Conservation (phyloP, 2,797 vertebrate species). For the Falco columbarius region DNA sequence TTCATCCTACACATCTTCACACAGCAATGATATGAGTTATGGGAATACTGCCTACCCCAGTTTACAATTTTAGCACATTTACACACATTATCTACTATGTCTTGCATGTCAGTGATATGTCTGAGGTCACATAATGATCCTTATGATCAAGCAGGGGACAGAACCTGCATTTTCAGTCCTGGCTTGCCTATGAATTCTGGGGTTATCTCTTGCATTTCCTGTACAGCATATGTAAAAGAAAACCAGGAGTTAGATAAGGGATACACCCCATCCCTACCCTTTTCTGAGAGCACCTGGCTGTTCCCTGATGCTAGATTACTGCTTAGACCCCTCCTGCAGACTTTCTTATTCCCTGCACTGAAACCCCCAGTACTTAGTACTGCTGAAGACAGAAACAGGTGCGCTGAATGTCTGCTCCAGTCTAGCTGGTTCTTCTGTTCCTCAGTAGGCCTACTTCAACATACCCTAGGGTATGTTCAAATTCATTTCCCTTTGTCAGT, state of each 20-base stretch:
- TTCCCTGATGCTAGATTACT: neutral
- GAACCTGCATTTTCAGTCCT: neutral
- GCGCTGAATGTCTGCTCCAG: neutral
- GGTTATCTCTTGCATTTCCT: neutral
- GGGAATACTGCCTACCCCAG: neutral
- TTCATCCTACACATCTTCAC: neutral
- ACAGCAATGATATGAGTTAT: rapidly evolving
- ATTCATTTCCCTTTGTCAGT: neutral
- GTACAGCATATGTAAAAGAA: neutral
- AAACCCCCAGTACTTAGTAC: neutral
- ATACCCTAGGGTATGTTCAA: neutral
- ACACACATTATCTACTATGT: neutral
- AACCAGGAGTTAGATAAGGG: neutral
- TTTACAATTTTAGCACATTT: neutral
- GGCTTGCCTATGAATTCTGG: neutral
- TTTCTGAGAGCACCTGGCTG: neutral
- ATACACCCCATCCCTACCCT: neutral
- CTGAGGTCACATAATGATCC: neutral
- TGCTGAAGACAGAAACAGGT: neutral
- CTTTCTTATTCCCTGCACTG: neutral
- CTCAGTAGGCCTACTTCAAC: neutral
- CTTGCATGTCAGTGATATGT: neutral
- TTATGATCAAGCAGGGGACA: neutral
- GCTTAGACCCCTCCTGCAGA: neutral
- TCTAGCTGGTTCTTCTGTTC: neutral